Evolutionary conservation across 2,888 invertebrate genomes (phyloP).

Genomic region (Habrosyne pyritoides): DNA sequence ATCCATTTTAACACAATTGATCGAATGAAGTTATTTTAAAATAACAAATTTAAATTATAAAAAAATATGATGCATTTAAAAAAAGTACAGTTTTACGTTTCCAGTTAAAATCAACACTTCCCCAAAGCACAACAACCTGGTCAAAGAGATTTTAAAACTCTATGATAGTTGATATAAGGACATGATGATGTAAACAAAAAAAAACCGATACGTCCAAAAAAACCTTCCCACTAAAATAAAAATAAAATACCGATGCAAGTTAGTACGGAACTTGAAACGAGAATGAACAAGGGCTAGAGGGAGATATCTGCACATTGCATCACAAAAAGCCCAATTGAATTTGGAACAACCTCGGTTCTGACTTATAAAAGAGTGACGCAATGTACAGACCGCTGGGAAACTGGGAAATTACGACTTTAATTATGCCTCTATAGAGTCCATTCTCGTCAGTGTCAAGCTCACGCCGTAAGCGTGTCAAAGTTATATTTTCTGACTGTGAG

Average conservation of each 20-base stretch:
- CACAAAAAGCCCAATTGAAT: background rate
- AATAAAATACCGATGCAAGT: constrained; percentile 41
- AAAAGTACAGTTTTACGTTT: too few species aligned
- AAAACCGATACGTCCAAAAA: constrained; percentile 1
- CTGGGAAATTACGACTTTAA: constrained; percentile 4
- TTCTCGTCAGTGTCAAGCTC: constrained; percentile 38
- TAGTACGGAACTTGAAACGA: constrained; percentile 42
- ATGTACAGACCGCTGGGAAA: background rate
- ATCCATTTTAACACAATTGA: too few species aligned
- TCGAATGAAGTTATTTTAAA: too few species aligned
- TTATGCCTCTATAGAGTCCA: constrained; percentile 9
- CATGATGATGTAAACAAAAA: background rate
- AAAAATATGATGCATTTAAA: too few species aligned
- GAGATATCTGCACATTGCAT: background rate
- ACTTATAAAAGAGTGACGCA: background rate
- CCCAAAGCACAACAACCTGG: too few species aligned
- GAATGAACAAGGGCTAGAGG: constrained; percentile 39
- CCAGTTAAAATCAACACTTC: too few species aligned
- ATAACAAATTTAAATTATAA: too few species aligned
- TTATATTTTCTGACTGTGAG: constrained; percentile 60
- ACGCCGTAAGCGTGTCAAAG: constrained; percentile 65
- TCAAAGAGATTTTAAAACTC: too few species aligned
- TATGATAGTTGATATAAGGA: background rate
- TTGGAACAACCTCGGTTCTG: background rate
- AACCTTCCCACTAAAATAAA: constrained; percentile 26